These are phyloP conservation scores for Ochotona curzoniae DNA, from an alignment of 2,113 vertebrate species.

Conservation along the genomic window DNA sequence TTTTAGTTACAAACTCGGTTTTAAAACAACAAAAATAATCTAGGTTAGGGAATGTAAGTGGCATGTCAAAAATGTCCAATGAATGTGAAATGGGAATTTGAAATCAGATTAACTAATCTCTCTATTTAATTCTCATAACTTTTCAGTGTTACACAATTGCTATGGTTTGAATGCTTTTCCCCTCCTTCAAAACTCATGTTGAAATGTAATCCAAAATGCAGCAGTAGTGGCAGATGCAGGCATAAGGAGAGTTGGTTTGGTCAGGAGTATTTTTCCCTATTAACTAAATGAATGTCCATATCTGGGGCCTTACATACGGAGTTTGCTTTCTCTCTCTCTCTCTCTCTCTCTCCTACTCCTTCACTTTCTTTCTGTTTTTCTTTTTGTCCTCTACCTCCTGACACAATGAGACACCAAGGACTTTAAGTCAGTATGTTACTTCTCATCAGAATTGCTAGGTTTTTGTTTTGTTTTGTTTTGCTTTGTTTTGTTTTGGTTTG, in stretches of 20 bases:
- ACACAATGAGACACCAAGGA: too few relatives aligned
- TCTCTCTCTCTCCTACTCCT: neutral
- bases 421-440: neutral
- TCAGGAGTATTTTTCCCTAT: too few relatives aligned
- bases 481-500: too few relatives aligned
- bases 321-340: neutral
- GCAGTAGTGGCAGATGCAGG: fast-evolving
- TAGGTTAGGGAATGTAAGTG: neutral
- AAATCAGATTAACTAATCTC: neutral
- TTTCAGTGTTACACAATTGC: neutral
- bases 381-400: too few relatives aligned
- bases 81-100: neutral
- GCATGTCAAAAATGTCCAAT: constrained; percentile 3
- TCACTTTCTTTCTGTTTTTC: too few relatives aligned
- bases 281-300: neutral
- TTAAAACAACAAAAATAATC: neutral
- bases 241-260: neutral
- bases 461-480: too few relatives aligned
- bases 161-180: neutral
- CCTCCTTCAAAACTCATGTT: neutral
- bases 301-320: neutral
- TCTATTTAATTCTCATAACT: neutral
- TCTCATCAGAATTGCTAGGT: neutral
- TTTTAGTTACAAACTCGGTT: neutral
- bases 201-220: neutral